Evolutionary conservation across 2,888 invertebrate genomes (phyloP), one percentile per base, ranked within the genome.

Genomic region (Dicyrtomina minuta): DNA sequence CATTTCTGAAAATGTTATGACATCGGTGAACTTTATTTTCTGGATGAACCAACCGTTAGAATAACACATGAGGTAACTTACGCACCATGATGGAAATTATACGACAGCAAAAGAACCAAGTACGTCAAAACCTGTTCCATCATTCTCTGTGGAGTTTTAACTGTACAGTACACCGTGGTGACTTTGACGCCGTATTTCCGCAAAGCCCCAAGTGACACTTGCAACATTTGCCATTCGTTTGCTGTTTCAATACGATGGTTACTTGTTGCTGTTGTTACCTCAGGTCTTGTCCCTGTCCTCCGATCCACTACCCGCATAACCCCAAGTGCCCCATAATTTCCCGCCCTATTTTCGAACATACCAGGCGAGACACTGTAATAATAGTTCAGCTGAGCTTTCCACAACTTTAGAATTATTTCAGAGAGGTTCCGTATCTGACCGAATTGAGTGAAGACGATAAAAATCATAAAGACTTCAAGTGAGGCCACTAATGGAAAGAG

Each of bases 101-200:
- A 33, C 3, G 33, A 33, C 33, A 33, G 33, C 15, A 58, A 1
- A 6, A 64, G 39, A 15, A 64, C 39, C 4, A 64, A 53, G 17
- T 41, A 53, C 27, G 33, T 51, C 0, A 64, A 20, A 17, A 64
- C n/a, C 51, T 64, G 64, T 17, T 64, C 64, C 20, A 51, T 53
- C 64, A 64, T 64, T 22, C 53, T 51, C 17, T 64, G 64, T 17
- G 64, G 64, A 12, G 53, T 64, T 51, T 39, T n/a, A 6, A 64
- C 10, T 4, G 17, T 64, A 49, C 64, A 64, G 33, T 64, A 64
- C 51, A 64, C 22, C 1, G 53, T 53, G 17, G 51, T 12, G 1
- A 64, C 6, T 17, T 33, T n/a, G 26, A 49, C 17, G 2, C 64
- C 64, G 27, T 51, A 64, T 10, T 51, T 51, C 27, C 53, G 10